Percentiles rank a stretch among this genome's conserved stretches.
Evolutionary conservation across 2,888 invertebrate genomes (phyloP).

Genomic region (Lithophane ornitopus): DNA sequence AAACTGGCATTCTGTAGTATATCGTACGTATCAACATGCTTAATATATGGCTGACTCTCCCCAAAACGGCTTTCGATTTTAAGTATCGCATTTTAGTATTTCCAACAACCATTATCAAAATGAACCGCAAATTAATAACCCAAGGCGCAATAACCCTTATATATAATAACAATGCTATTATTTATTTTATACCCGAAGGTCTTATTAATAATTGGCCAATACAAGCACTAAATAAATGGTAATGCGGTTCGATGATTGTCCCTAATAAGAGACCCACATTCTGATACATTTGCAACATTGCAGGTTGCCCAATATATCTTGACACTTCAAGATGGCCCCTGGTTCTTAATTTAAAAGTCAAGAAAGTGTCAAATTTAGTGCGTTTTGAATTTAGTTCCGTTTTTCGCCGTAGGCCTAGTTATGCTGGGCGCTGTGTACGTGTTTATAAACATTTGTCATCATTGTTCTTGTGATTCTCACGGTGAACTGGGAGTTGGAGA

Average conservation of each 20-base stretch:
- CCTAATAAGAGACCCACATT: slow-evolving; percentile 61
- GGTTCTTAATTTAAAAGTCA: slow-evolving; percentile 12
- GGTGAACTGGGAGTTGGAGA: slow-evolving; percentile 14
- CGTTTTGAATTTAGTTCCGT: background rate
- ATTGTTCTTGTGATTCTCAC: slow-evolving; percentile 38
- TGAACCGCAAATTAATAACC: slow-evolving; percentile 1
- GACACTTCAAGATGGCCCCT: slow-evolving; percentile 8
- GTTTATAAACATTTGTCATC: slow-evolving; percentile 30
- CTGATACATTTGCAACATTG: slow-evolving; percentile 49
- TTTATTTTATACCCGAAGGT: slow-evolving; percentile 53
- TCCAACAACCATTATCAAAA: background rate
- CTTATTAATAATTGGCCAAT: slow-evolving; percentile 57
- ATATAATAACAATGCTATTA: slow-evolving; percentile 15
- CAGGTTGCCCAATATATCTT: slow-evolving; percentile 19
- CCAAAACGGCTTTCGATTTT: background rate
- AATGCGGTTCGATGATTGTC: slow-evolving; percentile 55
- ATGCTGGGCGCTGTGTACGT: slow-evolving; percentile 4
- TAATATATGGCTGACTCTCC: background rate
- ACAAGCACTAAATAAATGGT: slow-evolving; percentile 42
- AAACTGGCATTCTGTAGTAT: background rate
- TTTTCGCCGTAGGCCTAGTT: slow-evolving; percentile 1
- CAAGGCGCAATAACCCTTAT: slow-evolving; percentile 15
- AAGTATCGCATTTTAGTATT: background rate
- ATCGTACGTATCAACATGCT: too few relatives aligned
- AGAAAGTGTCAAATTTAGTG: background rate